Base-by-base conservation (phyloP, 2,113 vertebrate species). In the Tretioscincus oriximinensis region DNA sequence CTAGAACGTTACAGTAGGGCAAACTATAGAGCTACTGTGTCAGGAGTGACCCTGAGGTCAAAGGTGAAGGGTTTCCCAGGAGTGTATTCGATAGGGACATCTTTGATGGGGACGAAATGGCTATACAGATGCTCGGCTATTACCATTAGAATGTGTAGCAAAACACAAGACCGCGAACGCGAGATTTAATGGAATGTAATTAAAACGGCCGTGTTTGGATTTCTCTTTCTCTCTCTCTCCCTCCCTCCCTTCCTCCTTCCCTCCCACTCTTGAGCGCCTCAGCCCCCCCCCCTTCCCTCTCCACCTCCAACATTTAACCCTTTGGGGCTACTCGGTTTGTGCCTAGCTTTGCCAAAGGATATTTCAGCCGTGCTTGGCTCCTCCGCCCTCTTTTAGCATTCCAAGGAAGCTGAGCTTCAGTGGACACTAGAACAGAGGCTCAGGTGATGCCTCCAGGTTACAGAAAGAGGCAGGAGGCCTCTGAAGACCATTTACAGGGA, bases 21-120 rank as follows among this genome's bases (percentile, higher is more conserved):
- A 65, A 60, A 81, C 87, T 87, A 86, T 87, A 80, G 90, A 77
- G 88, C 31, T 81, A 66, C 58, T 84, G 88, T 82, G 80, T 60
- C 24, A 14, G 80, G 41, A 1, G 78, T 84, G 90, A 90, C 89
- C 88, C 73, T 22, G 61, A 71, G 90, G 85, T 85, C 88, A 83
- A 85, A 84, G 89, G 87, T 79, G 85, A 90, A 90, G 84, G 85
- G 85, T 90, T 90, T 90, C 90, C 88, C 90, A 92, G 89, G 89
- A 88, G 88, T 2, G 77, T 63, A 89, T 89, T 90, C 87, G 89
- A 88, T 85, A 85, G 86, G 82, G 72, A 73, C 79, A 80, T 83
- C 84, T 75, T 76, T 69, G 85, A 87, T 84, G 89, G 89, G 88
- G 88, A 89, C 88, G 66, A 86, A 76, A 41, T 81, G 81, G 85